Percentiles rank a stretch among this genome's conserved stretches.
Evolutionary conservation across 2,113 vertebrate species (phyloP).

Genomic region (Dryoscopus gambensis): DNA sequence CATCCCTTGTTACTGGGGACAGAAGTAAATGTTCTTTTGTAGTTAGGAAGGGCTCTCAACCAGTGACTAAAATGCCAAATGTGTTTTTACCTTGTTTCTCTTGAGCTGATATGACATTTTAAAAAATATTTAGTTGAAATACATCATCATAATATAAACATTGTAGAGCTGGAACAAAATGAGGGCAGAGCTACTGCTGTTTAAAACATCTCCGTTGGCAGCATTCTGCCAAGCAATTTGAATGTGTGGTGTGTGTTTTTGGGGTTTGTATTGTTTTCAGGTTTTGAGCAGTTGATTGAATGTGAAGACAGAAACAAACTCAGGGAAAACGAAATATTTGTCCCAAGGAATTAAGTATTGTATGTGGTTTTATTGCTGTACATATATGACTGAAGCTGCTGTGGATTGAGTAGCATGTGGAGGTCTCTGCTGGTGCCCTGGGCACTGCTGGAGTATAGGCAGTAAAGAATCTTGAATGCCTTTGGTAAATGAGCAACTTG

Average conservation of each 20-base stretch:
- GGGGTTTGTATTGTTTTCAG: not conserved
- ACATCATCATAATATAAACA: not conserved
- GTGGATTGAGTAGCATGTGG: not conserved
- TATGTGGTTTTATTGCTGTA: not conserved
- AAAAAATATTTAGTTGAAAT: not conserved
- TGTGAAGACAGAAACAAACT: not conserved
- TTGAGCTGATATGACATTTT: not conserved
- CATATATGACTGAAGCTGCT: not conserved
- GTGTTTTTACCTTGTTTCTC: not conserved
- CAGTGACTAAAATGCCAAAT: not conserved
- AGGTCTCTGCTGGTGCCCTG: not conserved
- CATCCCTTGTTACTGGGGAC: not conserved
- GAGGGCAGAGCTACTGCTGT: not conserved
- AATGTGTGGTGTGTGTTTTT: not conserved
- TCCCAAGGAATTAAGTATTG: not conserved
- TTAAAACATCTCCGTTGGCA: not conserved
- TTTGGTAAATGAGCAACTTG: not conserved
- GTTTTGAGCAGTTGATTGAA: not conserved
- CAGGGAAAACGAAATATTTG: not conserved
- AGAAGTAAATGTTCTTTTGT: not conserved
- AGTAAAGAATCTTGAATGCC: not conserved
- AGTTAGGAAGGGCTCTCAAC: not conserved
- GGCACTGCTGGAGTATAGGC: too few species aligned
- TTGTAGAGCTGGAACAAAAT: not conserved
- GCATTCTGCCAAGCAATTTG: not conserved